phyloP scores from a whole-genome alignment of 2,797 vertebrate genomes.

The Tamandua tetradactyla region DNA sequence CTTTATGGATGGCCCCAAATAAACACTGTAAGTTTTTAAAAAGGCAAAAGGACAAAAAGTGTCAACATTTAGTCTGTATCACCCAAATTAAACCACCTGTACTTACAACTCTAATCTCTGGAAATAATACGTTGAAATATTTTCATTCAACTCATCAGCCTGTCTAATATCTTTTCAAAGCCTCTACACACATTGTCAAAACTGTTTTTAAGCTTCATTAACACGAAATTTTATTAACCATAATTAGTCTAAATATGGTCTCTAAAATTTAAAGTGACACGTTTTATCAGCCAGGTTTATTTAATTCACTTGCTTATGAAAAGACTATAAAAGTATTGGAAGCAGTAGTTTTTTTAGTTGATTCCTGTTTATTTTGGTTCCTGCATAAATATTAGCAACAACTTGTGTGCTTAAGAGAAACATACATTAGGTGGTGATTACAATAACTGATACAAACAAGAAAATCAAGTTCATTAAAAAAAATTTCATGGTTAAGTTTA shows the following conservation, averaged over 20 bases:
- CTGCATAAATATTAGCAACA: slow-evolving; percentile 38
- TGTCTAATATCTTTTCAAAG: slow-evolving; percentile 59
- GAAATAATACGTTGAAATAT: slow-evolving; percentile 62
- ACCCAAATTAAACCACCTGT: slow-evolving; percentile 50
- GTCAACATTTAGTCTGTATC: slow-evolving; percentile 34
- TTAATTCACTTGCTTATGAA: slow-evolving; percentile 55
- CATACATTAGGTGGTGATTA: slow-evolving; percentile 7
- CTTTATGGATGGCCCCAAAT: not conserved
- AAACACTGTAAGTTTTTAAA: not conserved
- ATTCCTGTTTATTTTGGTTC: not conserved
- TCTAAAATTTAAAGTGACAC: slow-evolving; percentile 64
- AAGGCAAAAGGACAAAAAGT: slow-evolving; percentile 34
- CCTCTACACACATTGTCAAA: slow-evolving; percentile 68
- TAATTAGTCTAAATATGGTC: slow-evolving; percentile 45
- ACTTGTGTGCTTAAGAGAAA: not conserved
- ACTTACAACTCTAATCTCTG: slow-evolving; percentile 59
- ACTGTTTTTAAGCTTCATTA: slow-evolving; percentile 53
- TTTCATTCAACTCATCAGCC: slow-evolving; percentile 69
- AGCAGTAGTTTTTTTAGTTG: slow-evolving; percentile 23
- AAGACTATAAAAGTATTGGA: slow-evolving; percentile 39
- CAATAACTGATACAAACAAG: slow-evolving; percentile 14
- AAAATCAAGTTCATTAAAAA: slow-evolving; percentile 38
- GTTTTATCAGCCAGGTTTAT: slow-evolving; percentile 50
- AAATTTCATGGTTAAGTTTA: slow-evolving; percentile 43
- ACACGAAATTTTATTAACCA: slow-evolving; percentile 63